phyloP scores from a whole-genome alignment of 2,888 invertebrate species.

The Plagodis pulveraria region DNA sequence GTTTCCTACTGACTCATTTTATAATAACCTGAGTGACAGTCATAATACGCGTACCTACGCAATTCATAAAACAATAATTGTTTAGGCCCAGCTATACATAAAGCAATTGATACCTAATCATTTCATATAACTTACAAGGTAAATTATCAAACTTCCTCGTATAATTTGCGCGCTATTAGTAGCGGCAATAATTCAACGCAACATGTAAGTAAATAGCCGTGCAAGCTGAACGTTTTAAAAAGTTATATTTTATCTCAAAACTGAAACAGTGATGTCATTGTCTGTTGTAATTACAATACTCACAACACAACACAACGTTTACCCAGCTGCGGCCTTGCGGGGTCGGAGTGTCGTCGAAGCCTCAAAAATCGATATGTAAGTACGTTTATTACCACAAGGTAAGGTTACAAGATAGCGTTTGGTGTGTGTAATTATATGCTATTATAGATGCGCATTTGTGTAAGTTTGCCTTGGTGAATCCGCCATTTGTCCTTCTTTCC shows the following conservation, averaged over 20 bases:
- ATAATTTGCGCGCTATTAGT: neutral
- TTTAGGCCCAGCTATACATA: too few relatives aligned
- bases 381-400: conserved; percentile 38
- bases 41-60: too few relatives aligned
- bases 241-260: conserved; percentile 42
- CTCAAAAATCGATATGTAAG: conserved; percentile 50
- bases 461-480: conserved; percentile 19
- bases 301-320: conserved; percentile 51
- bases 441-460: conserved; percentile 23
- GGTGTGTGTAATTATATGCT: conserved; percentile 31
- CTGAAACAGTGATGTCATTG: conserved; percentile 69
- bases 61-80: too few relatives aligned
- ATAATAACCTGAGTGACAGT: too few relatives aligned
- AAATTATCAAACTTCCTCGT: neutral
- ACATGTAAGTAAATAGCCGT: conserved; percentile 15
- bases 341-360: conserved; percentile 60
- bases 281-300: conserved; percentile 63
- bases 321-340: conserved; percentile 77
- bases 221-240: conserved; percentile 31
- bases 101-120: too few relatives aligned
- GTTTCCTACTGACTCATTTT: too few relatives aligned
- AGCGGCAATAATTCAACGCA: neutral
- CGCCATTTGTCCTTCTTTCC: conserved; percentile 22
- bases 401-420: conserved; percentile 41
- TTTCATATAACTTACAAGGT: too few relatives aligned